Evolutionary conservation across 2,797 vertebrate genomes (phyloP).

Genomic region (Apogon talboti): DNA sequence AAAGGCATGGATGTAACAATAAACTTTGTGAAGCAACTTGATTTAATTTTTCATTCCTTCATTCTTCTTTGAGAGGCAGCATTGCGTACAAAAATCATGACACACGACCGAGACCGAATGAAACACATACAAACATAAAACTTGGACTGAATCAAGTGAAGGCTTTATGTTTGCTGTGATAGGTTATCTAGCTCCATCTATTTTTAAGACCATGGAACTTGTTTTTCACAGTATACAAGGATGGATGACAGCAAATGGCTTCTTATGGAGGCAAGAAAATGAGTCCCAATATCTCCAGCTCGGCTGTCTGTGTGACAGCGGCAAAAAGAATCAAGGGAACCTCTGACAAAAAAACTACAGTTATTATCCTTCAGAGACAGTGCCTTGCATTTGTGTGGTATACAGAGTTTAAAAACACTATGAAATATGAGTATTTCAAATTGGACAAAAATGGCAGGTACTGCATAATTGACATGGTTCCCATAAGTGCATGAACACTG

Average conservation of each 20-base stretch:
- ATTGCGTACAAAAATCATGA: neutral
- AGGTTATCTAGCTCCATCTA: conserved; percentile 12
- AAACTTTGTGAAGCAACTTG: neutral
- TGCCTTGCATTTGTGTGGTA: neutral
- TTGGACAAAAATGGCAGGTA: neutral
- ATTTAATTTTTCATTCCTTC: neutral
- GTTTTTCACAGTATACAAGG: conserved; percentile 14
- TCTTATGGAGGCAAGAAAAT: conserved; percentile 16
- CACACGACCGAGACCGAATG: neutral
- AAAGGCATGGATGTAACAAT: neutral
- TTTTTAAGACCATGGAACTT: conserved; percentile 6
- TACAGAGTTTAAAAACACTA: neutral
- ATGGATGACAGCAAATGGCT: conserved; percentile 21
- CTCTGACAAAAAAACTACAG: neutral
- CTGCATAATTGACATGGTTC: conserved; percentile 1
- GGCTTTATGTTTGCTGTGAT: neutral
- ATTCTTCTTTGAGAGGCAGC: conserved; percentile 14
- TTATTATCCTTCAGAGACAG: conserved; percentile 3
- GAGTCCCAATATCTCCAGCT: neutral
- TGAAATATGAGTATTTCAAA: neutral
- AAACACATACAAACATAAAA: neutral
- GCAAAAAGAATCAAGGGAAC: neutral
- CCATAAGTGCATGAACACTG: conserved; percentile 3
- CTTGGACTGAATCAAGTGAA: conserved; percentile 14
- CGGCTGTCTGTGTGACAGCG: conserved; percentile 4